phyloP scores from a whole-genome alignment of 92 coral and sea anemone genomes.

The Isaurus tuberculatus region DNA sequence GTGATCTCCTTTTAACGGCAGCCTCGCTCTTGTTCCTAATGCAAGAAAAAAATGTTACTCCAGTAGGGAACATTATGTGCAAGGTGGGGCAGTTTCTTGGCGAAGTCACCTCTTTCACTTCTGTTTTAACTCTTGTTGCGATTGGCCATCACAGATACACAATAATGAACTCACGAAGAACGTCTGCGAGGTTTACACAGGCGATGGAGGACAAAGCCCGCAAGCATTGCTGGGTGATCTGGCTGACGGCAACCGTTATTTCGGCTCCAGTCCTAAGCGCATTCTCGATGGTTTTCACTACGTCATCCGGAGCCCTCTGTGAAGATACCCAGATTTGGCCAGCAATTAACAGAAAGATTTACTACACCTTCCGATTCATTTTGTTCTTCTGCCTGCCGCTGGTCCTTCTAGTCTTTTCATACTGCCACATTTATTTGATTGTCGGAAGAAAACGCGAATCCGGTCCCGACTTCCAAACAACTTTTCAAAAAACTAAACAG shows the following conservation, averaged over 20 bases:
- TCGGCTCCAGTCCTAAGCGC: constrained; percentile 23
- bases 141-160: not conserved
- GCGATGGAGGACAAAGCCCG: not conserved
- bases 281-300: not conserved
- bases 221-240: constrained; percentile 18
- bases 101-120: not conserved
- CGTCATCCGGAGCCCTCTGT: not conserved
- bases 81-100: constrained; percentile 4
- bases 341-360: not conserved
- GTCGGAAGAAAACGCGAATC: not conserved
- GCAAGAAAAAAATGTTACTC: not conserved
- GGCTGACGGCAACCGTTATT: constrained; percentile 10
- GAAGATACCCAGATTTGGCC: not conserved
- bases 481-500: not conserved
- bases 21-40: not conserved
- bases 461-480: not conserved
- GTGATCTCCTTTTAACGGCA: not conserved
- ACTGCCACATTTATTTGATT: not conserved
- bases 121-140: not conserved
- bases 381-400: constrained; percentile 10
- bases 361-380: not conserved
- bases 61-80: not conserved
- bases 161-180: not conserved
- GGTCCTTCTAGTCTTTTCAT: not conserved
- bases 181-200: not conserved